Conservation (phyloP, 1,140 invertebrate species). For the Coptotermes formosanus region DNA sequence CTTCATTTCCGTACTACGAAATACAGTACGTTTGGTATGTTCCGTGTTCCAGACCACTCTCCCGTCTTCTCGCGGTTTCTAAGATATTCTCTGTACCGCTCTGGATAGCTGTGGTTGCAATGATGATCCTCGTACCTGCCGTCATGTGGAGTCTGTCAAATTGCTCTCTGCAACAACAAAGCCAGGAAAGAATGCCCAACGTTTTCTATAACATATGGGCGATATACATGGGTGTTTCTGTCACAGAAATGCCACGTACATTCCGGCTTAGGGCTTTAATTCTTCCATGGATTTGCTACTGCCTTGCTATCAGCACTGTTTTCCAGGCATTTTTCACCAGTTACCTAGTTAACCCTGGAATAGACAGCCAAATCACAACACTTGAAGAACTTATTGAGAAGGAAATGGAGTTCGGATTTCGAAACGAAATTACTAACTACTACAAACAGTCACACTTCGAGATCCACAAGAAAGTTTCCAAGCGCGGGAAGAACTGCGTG, state of each 20-base stretch:
- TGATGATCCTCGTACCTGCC: neutral
- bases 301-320: neutral
- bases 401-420: neutral
- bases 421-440: neutral
- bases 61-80: neutral
- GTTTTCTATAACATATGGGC: neutral
- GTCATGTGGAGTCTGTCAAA: neutral
- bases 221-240: neutral
- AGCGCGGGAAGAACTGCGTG: neutral
- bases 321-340: neutral
- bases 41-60: neutral
- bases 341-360: neutral
- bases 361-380: neutral
- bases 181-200: neutral
- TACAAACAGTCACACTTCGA: neutral
- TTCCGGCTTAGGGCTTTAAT: neutral
- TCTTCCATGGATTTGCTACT: neutral
- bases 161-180: too few species aligned
- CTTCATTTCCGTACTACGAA: neutral
- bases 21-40: neutral
- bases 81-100: neutral
- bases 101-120: neutral
- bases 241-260: neutral
- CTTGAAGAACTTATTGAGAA: neutral
- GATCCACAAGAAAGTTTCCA: neutral